phyloP scores from a whole-genome alignment of 2,797 vertebrate species.

The Avahi laniger region DNA sequence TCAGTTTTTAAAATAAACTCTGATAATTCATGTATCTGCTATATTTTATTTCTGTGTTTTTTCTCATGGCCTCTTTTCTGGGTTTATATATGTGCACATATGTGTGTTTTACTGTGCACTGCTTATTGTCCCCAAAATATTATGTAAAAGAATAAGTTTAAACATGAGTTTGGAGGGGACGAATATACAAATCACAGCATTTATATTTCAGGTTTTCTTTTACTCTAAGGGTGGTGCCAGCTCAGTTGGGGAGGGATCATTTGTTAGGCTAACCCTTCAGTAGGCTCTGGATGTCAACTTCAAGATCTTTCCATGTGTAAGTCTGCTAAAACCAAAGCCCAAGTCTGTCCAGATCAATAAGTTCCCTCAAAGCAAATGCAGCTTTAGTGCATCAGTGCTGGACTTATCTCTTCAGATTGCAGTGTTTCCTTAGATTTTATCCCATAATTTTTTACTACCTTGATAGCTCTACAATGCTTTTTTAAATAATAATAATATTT shows the following conservation, averaged over 20 bases:
- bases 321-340: neutral
- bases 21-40: neutral
- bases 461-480: neutral
- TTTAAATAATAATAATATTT: neutral
- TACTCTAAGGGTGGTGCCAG: neutral
- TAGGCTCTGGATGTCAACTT: neutral
- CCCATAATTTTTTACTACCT: neutral
- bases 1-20: neutral
- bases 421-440: neutral
- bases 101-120: neutral
- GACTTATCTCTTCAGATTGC: neutral
- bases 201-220: conserved; percentile 15
- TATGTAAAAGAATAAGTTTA: neutral
- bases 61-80: neutral
- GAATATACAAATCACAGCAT: neutral
- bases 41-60: neutral
- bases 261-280: neutral
- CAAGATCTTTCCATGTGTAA: neutral
- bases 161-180: neutral
- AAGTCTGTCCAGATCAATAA: neutral
- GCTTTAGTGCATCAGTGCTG: neutral
- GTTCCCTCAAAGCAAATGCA: neutral
- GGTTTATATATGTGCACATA: neutral
- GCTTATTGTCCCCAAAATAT: neutral
- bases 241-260: neutral